These are phyloP conservation scores for Goniozus legneri DNA, from an alignment of 1,140 invertebrate species.

Conservation along the genomic window DNA sequence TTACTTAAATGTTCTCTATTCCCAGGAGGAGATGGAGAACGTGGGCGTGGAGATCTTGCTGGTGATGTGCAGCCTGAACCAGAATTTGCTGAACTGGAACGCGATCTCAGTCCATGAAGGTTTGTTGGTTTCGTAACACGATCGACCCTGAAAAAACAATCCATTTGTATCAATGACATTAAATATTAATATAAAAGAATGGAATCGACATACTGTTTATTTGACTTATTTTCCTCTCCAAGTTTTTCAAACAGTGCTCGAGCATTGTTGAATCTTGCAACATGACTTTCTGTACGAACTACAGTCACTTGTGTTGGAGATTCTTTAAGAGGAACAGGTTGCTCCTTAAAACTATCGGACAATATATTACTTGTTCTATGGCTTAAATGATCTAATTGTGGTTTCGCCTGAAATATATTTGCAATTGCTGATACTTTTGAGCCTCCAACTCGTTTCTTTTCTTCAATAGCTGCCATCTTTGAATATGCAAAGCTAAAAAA, in stretches of 20 bases:
- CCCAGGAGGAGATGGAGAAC: slow-evolving; percentile 49
- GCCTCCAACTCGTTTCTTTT: slow-evolving; percentile 65
- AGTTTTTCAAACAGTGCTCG: slow-evolving; percentile 89
- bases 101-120: slow-evolving; percentile 52
- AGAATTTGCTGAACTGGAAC: slow-evolving; percentile 61
- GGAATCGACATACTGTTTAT: slow-evolving; percentile 39
- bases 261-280: slow-evolving; percentile 88
- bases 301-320: slow-evolving; percentile 65
- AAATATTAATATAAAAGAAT: background rate
- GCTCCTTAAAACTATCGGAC: slow-evolving; percentile 44
- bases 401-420: slow-evolving; percentile 77
- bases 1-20: slow-evolving; percentile 43
- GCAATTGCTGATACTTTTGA: slow-evolving; percentile 88
- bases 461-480: slow-evolving; percentile 62
- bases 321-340: slow-evolving; percentile 44
- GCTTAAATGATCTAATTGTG: slow-evolving; percentile 49
- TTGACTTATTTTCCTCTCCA: slow-evolving; percentile 69
- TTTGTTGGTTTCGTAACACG: slow-evolving; percentile 41
- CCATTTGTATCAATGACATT: background rate
- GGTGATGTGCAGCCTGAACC: slow-evolving; percentile 58
- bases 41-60: slow-evolving; percentile 45
- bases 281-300: slow-evolving; percentile 83
- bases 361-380: slow-evolving; percentile 44
- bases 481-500: too few species aligned
- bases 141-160: slow-evolving; percentile 30